Conservation (phyloP, 2,888 invertebrate genomes). For the Ditula angustiorana region DNA sequence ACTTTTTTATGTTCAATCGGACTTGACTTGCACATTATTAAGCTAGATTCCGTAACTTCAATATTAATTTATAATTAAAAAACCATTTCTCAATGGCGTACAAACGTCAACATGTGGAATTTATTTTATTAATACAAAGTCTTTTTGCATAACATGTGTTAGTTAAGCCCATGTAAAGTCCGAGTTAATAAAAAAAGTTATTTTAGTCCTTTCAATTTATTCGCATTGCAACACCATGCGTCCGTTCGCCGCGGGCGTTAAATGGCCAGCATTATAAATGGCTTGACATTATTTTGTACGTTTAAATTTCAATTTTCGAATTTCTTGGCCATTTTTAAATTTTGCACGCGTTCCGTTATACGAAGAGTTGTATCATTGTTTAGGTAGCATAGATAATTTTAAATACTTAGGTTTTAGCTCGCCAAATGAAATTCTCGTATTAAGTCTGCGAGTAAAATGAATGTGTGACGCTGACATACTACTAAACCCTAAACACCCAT, state of each 20-base stretch:
- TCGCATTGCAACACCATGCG: conserved; percentile 31
- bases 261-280: conserved; percentile 31
- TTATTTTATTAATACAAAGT: neutral
- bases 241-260: conserved; percentile 29
- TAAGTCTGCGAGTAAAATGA: too few species aligned
- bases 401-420: too few species aligned
- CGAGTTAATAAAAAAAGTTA: conserved; percentile 27
- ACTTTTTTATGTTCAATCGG: conserved; percentile 7
- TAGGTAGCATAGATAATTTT: neutral
- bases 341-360: conserved; percentile 3
- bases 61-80: too few species aligned
- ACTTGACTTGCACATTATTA: too few species aligned
- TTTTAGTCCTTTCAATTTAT: conserved; percentile 36
- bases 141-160: neutral
- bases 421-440: too few species aligned
- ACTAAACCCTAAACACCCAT: too few species aligned
- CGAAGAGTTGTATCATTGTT: neutral
- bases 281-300: conserved; percentile 28
- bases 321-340: conserved; percentile 1
- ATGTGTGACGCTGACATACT: too few species aligned
- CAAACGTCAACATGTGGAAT: neutral
- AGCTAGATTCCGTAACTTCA: too few species aligned
- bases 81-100: too few species aligned
- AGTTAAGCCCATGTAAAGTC: neutral
- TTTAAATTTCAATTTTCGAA: conserved; percentile 33